A percentile compares a stretch with the other conserved stretches of the same genome.
These are phyloP conservation scores for Electrona antarctica DNA, from an alignment of 2,113 vertebrate genomes.

Conservation along the genomic window DNA sequence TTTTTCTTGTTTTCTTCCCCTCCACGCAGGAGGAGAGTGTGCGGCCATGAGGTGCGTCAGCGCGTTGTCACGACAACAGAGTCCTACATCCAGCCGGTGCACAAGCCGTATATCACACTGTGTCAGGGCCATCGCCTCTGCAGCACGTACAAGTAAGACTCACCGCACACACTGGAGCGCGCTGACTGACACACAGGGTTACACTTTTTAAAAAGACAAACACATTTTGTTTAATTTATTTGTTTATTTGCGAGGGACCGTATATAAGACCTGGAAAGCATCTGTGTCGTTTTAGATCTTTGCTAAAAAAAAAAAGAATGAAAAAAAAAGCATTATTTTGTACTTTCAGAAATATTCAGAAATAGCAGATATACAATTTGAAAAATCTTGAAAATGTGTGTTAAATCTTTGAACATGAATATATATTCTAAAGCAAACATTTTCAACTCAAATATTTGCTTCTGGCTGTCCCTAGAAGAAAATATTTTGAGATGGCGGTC, in stretches of 20 bases:
- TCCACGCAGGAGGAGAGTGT: slow-evolving; percentile 84
- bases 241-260: neutral
- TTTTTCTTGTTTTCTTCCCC: neutral
- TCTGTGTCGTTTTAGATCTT: neutral
- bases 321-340: no score
- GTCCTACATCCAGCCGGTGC: slow-evolving; percentile 85
- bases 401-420: no score
- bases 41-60: slow-evolving; percentile 48
- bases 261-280: neutral
- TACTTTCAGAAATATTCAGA: no score
- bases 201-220: neutral
- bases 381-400: no score
- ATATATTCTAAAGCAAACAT: no score
- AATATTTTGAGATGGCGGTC: no score
- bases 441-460: no score
- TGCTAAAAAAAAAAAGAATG: no score
- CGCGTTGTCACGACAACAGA: slow-evolving; percentile 64
- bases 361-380: no score
- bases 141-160: slow-evolving; percentile 91
- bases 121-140: slow-evolving; percentile 87
- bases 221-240: neutral
- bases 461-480: no score
- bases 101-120: slow-evolving; percentile 92
- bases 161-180: no score
- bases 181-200: neutral